Conservation (phyloP, 2,113 vertebrate species). For the Trematocara nigrifrons region DNA sequence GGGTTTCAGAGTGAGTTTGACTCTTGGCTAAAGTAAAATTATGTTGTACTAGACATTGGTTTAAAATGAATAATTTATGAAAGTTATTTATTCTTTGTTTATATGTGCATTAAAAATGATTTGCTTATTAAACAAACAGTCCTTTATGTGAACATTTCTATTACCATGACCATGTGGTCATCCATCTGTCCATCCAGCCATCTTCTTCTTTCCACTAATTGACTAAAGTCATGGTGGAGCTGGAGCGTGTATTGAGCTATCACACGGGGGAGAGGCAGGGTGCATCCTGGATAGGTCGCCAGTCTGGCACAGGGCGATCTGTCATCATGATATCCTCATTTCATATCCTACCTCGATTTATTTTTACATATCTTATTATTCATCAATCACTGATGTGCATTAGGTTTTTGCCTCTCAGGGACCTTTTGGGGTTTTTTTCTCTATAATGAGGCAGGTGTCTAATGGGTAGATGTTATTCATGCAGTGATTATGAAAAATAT, state of each 20-base stretch:
- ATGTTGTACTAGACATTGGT: not conserved
- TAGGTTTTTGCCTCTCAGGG: not conserved
- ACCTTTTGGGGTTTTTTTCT: rapidly evolving
- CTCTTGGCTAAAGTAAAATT: not conserved
- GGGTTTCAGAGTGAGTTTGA: not conserved
- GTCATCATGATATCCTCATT: not conserved
- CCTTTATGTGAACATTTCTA: not conserved
- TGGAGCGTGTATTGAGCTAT: not conserved
- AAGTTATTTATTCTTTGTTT: not conserved
- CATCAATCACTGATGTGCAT: not conserved
- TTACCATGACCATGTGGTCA: not conserved
- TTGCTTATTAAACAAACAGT: not conserved
- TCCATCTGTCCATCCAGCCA: not conserved
- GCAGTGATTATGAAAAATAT: slow-evolving; percentile 26
- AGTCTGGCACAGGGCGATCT: not conserved
- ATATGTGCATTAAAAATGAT: not conserved
- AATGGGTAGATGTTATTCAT: slow-evolving; percentile 24
- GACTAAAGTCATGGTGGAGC: not conserved
- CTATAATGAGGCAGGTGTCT: slow-evolving; percentile 15
- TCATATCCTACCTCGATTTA: not conserved
- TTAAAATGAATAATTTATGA: not conserved
- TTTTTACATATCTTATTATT: not conserved
- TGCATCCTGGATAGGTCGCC: not conserved
- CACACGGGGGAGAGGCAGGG: not conserved
- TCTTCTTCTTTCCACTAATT: not conserved